phyloP scores from a whole-genome alignment of 2,888 invertebrate genomes.

The Cheilosia scutellata region DNA sequence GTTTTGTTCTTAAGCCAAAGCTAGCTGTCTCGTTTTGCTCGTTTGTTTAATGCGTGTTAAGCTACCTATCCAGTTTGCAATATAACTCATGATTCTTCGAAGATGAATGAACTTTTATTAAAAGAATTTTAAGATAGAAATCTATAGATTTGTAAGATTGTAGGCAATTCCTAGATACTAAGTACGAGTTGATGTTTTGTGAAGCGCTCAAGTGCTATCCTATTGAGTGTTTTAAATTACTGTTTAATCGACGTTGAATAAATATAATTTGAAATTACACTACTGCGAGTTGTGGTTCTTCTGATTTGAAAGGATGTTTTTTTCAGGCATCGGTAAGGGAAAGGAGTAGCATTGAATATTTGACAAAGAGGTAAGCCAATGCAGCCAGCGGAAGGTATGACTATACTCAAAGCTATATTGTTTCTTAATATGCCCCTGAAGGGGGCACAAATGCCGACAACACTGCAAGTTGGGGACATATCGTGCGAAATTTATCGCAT shows the following conservation, averaged over 20 bases:
- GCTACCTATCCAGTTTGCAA: slow-evolving; percentile 66
- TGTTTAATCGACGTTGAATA: slow-evolving; percentile 56
- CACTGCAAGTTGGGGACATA: too few relatives aligned
- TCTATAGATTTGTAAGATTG: slow-evolving; percentile 37
- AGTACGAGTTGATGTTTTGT: slow-evolving; percentile 11
- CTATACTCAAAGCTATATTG: too few relatives aligned
- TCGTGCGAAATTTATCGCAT: too few relatives aligned
- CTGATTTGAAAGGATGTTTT: neutral
- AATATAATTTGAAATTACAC: slow-evolving; percentile 41
- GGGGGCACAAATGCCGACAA: too few relatives aligned
- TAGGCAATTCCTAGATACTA: slow-evolving; percentile 68
- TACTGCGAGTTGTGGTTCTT: neutral
- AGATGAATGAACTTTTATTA: slow-evolving; percentile 37
- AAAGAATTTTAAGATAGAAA: slow-evolving; percentile 5
- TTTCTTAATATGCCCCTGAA: too few relatives aligned
- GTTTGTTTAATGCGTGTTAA: slow-evolving; percentile 10
- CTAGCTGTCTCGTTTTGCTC: slow-evolving; percentile 42
- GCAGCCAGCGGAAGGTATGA: too few relatives aligned
- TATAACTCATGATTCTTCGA: slow-evolving; percentile 42
- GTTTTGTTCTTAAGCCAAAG: slow-evolving; percentile 67
- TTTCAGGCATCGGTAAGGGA: neutral
- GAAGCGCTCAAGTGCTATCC: slow-evolving; percentile 40
- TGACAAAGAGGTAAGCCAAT: too few relatives aligned
- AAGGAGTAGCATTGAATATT: neutral
- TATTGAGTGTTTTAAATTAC: slow-evolving; percentile 39